Conservation (phyloP, 2,797 vertebrate species). For the Sebastes cheni region DNA sequence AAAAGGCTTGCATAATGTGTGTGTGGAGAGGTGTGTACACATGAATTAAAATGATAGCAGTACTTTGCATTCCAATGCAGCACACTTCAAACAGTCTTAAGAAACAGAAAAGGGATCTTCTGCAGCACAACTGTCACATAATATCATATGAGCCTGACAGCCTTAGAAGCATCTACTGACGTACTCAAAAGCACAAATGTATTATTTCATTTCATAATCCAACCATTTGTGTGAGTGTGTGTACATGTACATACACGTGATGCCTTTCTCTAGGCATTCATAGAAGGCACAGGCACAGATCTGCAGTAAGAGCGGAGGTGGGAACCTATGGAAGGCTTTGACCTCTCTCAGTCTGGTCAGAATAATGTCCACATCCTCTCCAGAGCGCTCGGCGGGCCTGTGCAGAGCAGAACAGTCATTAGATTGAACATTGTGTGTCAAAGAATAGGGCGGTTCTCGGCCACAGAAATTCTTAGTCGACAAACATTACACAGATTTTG, state of each 20-base stretch:
- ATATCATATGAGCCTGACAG: background rate
- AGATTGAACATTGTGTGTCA: background rate
- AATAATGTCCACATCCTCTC: conserved; percentile 97
- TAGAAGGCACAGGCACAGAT: conserved; percentile 97
- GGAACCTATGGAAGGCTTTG: conserved; percentile 97
- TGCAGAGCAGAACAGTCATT: conserved; percentile 13
- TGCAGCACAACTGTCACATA: background rate
- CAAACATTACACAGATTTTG: too few species aligned
- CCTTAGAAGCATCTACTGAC: background rate
- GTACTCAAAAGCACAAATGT: background rate
- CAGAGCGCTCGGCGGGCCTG: conserved; percentile 94
- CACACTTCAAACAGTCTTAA: background rate
- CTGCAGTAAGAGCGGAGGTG: conserved; percentile 94
- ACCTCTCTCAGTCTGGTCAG: conserved; percentile 93
- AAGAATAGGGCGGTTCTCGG: background rate
- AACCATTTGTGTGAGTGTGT: background rate
- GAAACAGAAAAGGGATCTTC: background rate
- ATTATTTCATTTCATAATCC: background rate
- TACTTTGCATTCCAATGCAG: background rate
- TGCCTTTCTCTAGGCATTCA: conserved; percentile 96
- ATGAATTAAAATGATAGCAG: background rate
- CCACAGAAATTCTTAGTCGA: too few species aligned
- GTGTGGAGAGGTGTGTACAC: background rate
- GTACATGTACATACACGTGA: conserved; percentile 87
- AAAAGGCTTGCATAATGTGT: background rate